These are phyloP conservation scores for Lithosia quadra DNA, from an alignment of 2,888 invertebrate species.

Conservation along the genomic window DNA sequence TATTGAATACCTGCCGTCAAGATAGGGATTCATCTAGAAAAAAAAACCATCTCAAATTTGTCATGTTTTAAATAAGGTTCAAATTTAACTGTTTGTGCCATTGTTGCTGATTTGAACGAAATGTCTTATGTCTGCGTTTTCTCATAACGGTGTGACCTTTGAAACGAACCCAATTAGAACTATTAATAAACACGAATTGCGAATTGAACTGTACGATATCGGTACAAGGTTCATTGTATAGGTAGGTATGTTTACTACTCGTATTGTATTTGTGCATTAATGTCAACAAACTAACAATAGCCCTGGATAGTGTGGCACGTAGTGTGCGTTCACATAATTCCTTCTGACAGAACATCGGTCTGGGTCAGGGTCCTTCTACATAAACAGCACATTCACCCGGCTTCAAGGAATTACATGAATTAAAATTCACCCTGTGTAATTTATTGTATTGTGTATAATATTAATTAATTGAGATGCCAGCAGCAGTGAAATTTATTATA, in stretches of 20 bases:
- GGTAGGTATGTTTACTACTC: neutral
- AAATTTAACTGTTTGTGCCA: neutral
- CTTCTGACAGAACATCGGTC: neutral
- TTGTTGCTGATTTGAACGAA: conserved; percentile 3
- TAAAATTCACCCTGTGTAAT: neutral
- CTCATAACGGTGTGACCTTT: conserved; percentile 22
- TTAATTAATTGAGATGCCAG: neutral
- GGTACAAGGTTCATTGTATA: conserved; percentile 7
- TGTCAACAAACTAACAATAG: conserved; percentile 22
- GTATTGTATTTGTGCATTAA: conserved; percentile 8
- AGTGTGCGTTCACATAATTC: too few relatives aligned
- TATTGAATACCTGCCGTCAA: too few relatives aligned
- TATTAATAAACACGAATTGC: conserved; percentile 15
- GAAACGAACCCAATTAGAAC: conserved; percentile 10
- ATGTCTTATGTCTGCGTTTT: conserved; percentile 15
- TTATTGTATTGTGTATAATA: too few relatives aligned
- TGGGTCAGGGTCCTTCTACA: neutral
- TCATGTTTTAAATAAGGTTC: too few relatives aligned
- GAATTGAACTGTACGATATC: conserved; percentile 12
- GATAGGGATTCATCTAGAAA: too few relatives aligned
- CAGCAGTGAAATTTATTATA: neutral
- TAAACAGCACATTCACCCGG: neutral
- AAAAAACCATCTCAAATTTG: neutral
- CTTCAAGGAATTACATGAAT: neutral
- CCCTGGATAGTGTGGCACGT: conserved; percentile 10